Evolutionary conservation across 2,113 vertebrate species (phyloP), one percentile per base, ranked within the genome.

Genomic region (Podocnemis expansa): DNA sequence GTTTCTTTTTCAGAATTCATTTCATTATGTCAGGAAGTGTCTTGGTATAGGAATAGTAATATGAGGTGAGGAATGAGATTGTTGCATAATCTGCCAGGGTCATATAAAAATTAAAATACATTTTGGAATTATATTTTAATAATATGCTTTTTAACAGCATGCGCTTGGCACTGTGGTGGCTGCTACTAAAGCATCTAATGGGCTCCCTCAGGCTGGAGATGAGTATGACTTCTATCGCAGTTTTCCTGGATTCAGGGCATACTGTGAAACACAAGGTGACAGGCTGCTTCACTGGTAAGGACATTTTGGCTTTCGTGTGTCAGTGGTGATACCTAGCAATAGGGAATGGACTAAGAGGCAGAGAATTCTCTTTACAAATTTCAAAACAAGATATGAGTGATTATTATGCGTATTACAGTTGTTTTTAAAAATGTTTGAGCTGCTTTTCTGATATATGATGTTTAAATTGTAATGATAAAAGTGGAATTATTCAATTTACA

Each of bases 191-290:
- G 98, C 99, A 1, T 99, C 99, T 0, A 98, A 97, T 0, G 95
- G 97, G 55, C 97, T 99, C 1, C 99, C 99, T 24, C 98, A 99
- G 95, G 92, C 97, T 8, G 99, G 99, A 0, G 99, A 99, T 2
- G 99, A 99, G 34, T 99, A 98, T 16, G 99, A 99, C 93, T 99
- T 99, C 97, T 99, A 99, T 95, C 98, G 98, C 63, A 99, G 99
- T 96, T 99, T 99, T 96, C 98, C 99, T 0, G 98, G 98, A 2
- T 99, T 99, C 97, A 98, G 98, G 31, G 98, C 98, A 0, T 99
- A 98, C 97, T 99, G 99, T 95, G 97, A 98, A 47, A 98, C 96
- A 0, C 99, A 99, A 94, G 99, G 99, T 7, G 98, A 99, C 79
- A 96, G 86, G 34, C 97, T 99, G 60, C 96, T 99, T 38, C 98